Evolutionary conservation across 2,797 vertebrate genomes (phyloP).

Genomic region (Gobio occitaniae): DNA sequence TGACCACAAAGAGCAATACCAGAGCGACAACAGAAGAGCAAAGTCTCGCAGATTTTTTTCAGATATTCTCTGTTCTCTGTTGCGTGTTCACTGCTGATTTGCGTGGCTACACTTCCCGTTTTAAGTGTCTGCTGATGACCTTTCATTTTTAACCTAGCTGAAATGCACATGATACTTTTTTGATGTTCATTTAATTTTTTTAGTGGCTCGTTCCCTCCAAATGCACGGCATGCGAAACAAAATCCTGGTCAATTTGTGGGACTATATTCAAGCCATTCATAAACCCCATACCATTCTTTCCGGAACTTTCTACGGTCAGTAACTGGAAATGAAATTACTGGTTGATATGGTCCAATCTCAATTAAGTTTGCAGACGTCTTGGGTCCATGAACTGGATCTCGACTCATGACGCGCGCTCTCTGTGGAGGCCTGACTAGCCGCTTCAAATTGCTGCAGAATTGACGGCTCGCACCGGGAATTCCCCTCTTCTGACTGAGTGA

Average conservation of each 20-base stretch:
- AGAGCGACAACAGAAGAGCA: too few relatives aligned
- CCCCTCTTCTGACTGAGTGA: neutral
- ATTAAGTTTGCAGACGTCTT: neutral
- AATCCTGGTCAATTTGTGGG: neutral
- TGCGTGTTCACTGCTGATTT: neutral
- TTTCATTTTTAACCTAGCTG: neutral
- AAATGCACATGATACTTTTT: neutral
- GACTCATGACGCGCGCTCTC: too few relatives aligned
- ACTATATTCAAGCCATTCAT: neutral
- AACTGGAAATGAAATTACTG: neutral
- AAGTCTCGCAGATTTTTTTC: too few relatives aligned
- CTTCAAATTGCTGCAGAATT: neutral
- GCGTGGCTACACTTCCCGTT: neutral
- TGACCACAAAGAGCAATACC: slow-evolving; percentile 11
- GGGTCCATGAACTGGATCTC: neutral
- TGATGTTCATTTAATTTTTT: neutral
- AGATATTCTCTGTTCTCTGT: too few relatives aligned
- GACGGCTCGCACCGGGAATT: neutral
- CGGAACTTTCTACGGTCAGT: neutral
- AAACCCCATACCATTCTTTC: neutral
- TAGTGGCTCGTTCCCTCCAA: neutral
- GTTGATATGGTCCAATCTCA: neutral
- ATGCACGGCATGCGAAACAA: neutral
- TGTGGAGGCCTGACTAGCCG: neutral
- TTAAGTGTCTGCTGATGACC: neutral